Conservation (phyloP, 2,888 invertebrate species). For the Dryobotodes eremita region DNA sequence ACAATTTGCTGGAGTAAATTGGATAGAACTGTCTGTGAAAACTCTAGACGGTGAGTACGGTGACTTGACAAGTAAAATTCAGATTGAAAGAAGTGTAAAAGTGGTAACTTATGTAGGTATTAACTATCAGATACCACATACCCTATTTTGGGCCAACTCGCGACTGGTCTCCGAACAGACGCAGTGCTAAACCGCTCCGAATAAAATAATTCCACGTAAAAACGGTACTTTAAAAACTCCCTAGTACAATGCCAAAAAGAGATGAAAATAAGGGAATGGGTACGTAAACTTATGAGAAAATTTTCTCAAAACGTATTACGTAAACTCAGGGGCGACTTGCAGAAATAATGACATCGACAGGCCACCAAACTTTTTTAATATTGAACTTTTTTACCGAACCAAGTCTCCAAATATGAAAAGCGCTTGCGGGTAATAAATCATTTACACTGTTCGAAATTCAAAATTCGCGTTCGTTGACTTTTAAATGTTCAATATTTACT, state of each 20-base stretch:
- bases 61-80: not conserved
- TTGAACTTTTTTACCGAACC: slow-evolving; percentile 71
- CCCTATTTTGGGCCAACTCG: not conserved
- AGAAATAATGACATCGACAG: slow-evolving; percentile 68
- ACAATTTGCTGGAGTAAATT: not conserved
- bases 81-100: not conserved
- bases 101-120: not conserved
- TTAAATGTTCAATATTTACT: slow-evolving; percentile 54
- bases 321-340: slow-evolving; percentile 58
- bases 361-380: slow-evolving; percentile 76
- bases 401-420: slow-evolving; percentile 63
- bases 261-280: slow-evolving; percentile 49
- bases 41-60: not conserved
- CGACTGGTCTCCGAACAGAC: not conserved
- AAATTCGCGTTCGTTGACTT: slow-evolving; percentile 55
- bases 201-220: slow-evolving; percentile 18
- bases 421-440: slow-evolving; percentile 66
- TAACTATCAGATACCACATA: not conserved
- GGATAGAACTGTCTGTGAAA: not conserved
- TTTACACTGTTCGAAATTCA: slow-evolving; percentile 62
- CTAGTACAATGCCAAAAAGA: slow-evolving; percentile 28
- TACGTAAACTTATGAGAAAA: slow-evolving; percentile 57
- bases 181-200: not conserved
- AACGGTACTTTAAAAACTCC: slow-evolving; percentile 17
- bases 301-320: slow-evolving; percentile 60